Evolutionary conservation across 2,888 invertebrate species (phyloP).

Genomic region (Mythimna impura): DNA sequence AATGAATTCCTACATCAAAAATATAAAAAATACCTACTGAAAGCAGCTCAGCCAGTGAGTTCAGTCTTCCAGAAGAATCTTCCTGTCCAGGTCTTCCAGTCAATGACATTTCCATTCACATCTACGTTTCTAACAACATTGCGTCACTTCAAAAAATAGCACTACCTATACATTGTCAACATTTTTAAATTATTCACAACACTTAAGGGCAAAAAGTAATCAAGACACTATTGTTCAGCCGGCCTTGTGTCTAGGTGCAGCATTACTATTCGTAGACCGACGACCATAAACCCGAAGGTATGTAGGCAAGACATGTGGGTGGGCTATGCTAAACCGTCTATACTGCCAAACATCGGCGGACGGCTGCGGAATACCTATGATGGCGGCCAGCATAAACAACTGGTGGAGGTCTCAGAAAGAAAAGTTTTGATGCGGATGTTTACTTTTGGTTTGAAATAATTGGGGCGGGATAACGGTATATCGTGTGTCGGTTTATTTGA

Average conservation of each 20-base stretch:
- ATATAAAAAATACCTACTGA: too few relatives aligned
- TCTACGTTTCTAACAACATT: constrained; percentile 28
- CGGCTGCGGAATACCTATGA: constrained; percentile 79
- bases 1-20: too few relatives aligned
- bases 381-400: constrained; percentile 22
- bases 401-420: constrained; percentile 61
- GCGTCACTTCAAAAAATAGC: constrained; percentile 50
- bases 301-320: constrained; percentile 79
- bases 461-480: constrained; percentile 39
- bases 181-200: constrained; percentile 63
- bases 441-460: constrained; percentile 44
- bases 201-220: constrained; percentile 81
- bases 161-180: constrained; percentile 48
- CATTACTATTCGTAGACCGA: constrained; percentile 82
- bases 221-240: constrained; percentile 78
- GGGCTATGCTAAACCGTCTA: constrained; percentile 75
- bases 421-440: constrained; percentile 52
- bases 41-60: neutral
- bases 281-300: constrained; percentile 76
- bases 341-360: constrained; percentile 74
- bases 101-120: constrained; percentile 32
- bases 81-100: constrained; percentile 8
- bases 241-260: constrained; percentile 77
- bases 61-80: neutral
- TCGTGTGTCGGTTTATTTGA: constrained; percentile 40